These are phyloP conservation scores for Petrocephalus microphthalmus DNA, from an alignment of 2,113 vertebrate genomes.

Conservation along the genomic window DNA sequence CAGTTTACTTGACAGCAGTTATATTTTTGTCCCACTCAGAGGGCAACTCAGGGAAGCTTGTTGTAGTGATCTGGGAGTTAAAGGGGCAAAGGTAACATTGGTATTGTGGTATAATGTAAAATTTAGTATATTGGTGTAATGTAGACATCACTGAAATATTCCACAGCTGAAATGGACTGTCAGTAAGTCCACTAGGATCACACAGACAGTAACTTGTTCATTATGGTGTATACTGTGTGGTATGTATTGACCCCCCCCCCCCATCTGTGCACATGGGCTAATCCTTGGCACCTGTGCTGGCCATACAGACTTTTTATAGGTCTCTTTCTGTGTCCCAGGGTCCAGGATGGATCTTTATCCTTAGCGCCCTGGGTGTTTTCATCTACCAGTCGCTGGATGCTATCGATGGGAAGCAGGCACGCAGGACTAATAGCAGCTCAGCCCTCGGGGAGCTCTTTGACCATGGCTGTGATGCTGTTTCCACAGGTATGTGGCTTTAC, in stretches of 20 bases:
- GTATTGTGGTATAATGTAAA: background rate
- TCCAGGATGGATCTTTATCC: constrained; percentile 77
- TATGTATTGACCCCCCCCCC: background rate
- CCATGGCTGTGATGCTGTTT: constrained; percentile 94
- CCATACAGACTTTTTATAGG: constrained; percentile 3
- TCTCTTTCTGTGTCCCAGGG: constrained; percentile 62
- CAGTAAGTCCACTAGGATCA: background rate
- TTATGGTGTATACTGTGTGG: background rate
- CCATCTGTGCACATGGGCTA: background rate
- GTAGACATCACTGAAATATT: background rate
- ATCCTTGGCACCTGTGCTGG: background rate
- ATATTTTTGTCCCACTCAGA: background rate
- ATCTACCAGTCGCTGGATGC: constrained; percentile 95
- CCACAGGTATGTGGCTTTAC: constrained; percentile 71
- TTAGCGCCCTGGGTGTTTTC: constrained; percentile 83
- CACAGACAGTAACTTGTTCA: background rate
- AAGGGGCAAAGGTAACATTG: background rate
- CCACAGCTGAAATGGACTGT: background rate
- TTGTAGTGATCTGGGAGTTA: background rate
- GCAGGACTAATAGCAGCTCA: constrained; percentile 89
- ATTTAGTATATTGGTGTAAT: background rate
- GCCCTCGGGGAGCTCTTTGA: constrained; percentile 93
- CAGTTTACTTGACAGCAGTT: background rate
- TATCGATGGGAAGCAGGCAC: constrained; percentile 94
- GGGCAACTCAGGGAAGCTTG: background rate